A percentile compares a stretch with the other conserved stretches of the same genome.
Conservation (phyloP, 2,113 vertebrate species). For the Aphelocoma coerulescens region DNA sequence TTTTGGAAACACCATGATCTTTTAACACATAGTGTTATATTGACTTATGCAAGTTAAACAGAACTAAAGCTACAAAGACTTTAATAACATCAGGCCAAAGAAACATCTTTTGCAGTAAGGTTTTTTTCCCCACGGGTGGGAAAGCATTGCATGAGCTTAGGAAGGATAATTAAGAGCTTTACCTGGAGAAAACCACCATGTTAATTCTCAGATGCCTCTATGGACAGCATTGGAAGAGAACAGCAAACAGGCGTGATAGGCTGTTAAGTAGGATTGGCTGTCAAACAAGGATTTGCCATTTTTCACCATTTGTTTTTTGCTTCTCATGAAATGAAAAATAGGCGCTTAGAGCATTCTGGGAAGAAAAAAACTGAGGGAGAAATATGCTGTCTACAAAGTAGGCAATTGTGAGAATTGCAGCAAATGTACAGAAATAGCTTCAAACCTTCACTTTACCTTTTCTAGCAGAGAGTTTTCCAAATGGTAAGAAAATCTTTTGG, state of each 20-base stretch:
- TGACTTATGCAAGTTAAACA: neutral
- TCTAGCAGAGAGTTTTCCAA: neutral
- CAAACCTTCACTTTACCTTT: neutral
- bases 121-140: neutral
- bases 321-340: neutral
- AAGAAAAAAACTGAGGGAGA: neutral
- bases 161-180: conserved; percentile 4
- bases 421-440: neutral
- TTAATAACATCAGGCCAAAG: neutral
- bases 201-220: neutral
- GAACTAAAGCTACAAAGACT: neutral
- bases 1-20: neutral
- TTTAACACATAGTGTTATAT: neutral
- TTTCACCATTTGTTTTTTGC: neutral
- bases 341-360: neutral
- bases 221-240: neutral
- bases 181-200: neutral
- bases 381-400: neutral
- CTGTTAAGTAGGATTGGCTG: neutral
- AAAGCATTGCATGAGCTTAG: neutral
- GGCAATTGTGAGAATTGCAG: neutral
- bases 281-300: neutral
- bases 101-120: neutral
- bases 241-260: neutral
- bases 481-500: neutral